Percentiles rank a stretch among this genome's conserved stretches.
Evolutionary conservation across 2,888 invertebrate genomes (phyloP).

Genomic region (Xylota segnis): DNA sequence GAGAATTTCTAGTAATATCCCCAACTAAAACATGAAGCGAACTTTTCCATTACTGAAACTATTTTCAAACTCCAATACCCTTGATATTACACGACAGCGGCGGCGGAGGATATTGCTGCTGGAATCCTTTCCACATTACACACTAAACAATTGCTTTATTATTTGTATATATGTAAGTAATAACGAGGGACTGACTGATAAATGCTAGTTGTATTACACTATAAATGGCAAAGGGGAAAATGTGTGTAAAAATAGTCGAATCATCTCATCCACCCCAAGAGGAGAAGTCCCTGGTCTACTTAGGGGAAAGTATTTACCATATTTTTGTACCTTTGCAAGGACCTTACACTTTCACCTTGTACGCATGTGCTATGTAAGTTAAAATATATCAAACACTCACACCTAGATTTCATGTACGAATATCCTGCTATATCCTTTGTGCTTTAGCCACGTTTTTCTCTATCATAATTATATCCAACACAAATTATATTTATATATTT

Average conservation of each 20-base stretch:
- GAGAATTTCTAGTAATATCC: not conserved
- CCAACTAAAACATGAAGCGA: not conserved
- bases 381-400: conserved; percentile 24
- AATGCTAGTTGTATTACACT: conserved; percentile 29
- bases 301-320: conserved; percentile 62
- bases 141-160: not conserved
- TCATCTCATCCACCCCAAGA: conserved; percentile 28
- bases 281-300: conserved; percentile 12
- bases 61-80: conserved; percentile 12
- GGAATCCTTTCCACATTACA: conserved; percentile 15
- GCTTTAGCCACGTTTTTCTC: conserved; percentile 1
- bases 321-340: conserved; percentile 30
- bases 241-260: conserved; percentile 32
- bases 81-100: not conserved
- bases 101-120: not conserved
- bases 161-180: conserved; percentile 6
- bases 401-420: not conserved
- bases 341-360: conserved; percentile 51
- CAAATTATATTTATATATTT: conserved; percentile 35
- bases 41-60: conserved; percentile 11
- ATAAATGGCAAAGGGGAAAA: conserved; percentile 37
- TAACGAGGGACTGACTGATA: conserved; percentile 21
- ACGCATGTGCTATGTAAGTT: conserved; percentile 60
- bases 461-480: conserved; percentile 2
- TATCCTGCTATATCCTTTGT: not conserved